Conservation (phyloP, 2,113 vertebrate genomes). For the Siniperca knerii region DNA sequence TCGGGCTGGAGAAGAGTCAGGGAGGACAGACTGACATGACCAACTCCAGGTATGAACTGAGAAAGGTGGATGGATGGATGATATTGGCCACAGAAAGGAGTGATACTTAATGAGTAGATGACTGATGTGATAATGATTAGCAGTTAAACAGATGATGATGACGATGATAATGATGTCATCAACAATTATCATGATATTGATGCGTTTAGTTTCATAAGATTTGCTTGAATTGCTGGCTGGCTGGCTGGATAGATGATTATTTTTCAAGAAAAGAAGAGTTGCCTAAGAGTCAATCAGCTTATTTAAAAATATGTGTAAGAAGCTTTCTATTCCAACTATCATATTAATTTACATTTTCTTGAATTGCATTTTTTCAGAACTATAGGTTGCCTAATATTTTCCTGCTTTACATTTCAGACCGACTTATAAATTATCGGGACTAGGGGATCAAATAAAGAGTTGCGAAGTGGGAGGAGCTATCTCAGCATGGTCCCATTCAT, state of each 20-base stretch:
- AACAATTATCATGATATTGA: background rate
- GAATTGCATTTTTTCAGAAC: background rate
- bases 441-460: background rate
- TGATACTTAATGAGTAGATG: background rate
- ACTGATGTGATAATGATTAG: background rate
- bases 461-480: background rate
- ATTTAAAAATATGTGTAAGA: background rate
- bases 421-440: background rate
- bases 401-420: background rate
- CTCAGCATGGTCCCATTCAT: background rate
- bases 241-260: background rate
- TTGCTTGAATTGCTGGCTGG: background rate
- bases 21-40: conserved; percentile 90
- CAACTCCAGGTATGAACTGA: conserved; percentile 89
- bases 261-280: too few relatives aligned
- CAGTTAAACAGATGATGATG: background rate
- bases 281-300: background rate
- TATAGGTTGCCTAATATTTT: background rate
- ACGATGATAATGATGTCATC: background rate
- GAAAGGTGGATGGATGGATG: conserved; percentile 5
- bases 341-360: background rate
- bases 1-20: conserved; percentile 92
- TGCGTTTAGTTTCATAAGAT: background rate
- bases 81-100: background rate
- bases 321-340: background rate